Base-by-base conservation (phyloP, 2,797 vertebrate species). In the Pipistrellus kuhlii region DNA sequence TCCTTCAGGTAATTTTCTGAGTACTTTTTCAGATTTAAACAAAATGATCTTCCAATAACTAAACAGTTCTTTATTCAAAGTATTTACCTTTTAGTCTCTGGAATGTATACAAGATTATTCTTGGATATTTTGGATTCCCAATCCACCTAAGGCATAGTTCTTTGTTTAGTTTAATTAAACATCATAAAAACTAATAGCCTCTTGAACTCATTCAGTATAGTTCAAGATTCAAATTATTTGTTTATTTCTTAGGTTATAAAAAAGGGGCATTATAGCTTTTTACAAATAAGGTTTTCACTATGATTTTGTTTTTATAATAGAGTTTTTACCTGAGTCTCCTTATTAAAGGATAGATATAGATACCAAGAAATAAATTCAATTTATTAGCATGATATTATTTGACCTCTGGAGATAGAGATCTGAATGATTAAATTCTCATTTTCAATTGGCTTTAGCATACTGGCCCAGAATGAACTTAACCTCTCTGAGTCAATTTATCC, bases 311-410 rank as follows among this genome's bases (percentile, higher is more conserved):
- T 66, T 18, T 32, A 55, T 85, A 6, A 87, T 41, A 71, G 57
- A 89, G 41, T 9, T 35, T 68, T 95, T 93, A 82, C 30, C 75
- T 35, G 11, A 84, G 2, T 76, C 25, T 64, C 8, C 85, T 95
- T 84, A 44, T 81, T 94, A 77, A 81, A 84, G 8, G 51, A 90
- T 75, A 69, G 3, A 73, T 94, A n/a, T 71, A 2, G 32, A 85
- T 83, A 48, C 62, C 78, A 55, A 46, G 21, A 64, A 23, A 46
- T 97, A 88, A 76, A 69, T 94, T 90, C 30, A 89, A 41, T 77
- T 35, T 9, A 1, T 87, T 95, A 93, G 91, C 57, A 82, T n/a
- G 12, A 17, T 91, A 90, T 88, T 30, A 77, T 46, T 80, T 77
- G 66, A 94, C 51, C 8, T 51, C 81, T 91, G 38, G 12, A 96